Conservation (phyloP, 1,140 invertebrate species). For the Ceratina australensis region DNA sequence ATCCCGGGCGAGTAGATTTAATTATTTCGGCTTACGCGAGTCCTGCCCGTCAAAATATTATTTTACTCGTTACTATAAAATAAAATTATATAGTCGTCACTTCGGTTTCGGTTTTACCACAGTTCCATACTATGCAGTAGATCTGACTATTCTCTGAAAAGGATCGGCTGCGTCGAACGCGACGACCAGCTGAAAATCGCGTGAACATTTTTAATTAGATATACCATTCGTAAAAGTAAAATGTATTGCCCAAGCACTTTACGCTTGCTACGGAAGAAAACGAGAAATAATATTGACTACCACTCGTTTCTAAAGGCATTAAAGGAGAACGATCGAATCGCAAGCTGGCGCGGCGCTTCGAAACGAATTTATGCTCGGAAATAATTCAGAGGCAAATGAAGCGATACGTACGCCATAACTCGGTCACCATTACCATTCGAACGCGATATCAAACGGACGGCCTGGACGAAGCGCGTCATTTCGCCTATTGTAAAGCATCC, state of each 20-base stretch:
- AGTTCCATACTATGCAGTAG: too few relatives aligned
- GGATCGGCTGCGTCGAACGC: too few relatives aligned
- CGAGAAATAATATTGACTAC: too few relatives aligned
- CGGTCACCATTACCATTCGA: constrained; percentile 3
- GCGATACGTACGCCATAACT: neutral
- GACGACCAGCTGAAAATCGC: too few relatives aligned
- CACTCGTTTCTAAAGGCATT: neutral
- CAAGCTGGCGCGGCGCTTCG: constrained; percentile 20
- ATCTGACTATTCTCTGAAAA: too few relatives aligned
- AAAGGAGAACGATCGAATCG: neutral
- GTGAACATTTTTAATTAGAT: too few relatives aligned
- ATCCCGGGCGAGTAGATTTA: neutral
- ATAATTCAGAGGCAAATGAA: constrained; percentile 46
- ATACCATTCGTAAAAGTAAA: too few relatives aligned
- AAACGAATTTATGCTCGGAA: constrained; percentile 37
- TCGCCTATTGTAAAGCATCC: constrained; percentile 40
- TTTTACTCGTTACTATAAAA: constrained; percentile 29
- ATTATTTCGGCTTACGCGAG: constrained; percentile 24
- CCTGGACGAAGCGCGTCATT: constrained; percentile 35
- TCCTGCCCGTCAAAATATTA: constrained; percentile 37
- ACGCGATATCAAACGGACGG: constrained; percentile 1
- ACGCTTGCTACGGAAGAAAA: too few relatives aligned
- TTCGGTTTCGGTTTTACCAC: neutral
- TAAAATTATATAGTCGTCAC: constrained; percentile 5
- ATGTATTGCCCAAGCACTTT: too few relatives aligned